Percentiles rank a stretch among this genome's conserved stretches.
These are phyloP conservation scores for Trichogramma evanescens DNA, from an alignment of 2,888 invertebrate species.

Conservation along the genomic window DNA sequence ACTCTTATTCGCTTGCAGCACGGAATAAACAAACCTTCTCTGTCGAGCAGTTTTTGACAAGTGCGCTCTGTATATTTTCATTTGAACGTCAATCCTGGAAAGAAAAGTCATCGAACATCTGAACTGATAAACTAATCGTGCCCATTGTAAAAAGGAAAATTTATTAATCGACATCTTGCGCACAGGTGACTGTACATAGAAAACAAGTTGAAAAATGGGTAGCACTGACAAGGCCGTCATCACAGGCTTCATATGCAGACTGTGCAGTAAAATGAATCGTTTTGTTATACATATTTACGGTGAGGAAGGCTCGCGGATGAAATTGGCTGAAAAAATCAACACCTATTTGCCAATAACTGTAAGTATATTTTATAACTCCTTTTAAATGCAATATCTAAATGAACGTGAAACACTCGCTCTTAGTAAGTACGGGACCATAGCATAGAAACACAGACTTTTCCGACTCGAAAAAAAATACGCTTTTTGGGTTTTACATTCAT, in stretches of 20 bases:
- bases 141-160: too few species aligned
- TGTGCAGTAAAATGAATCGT: constrained; percentile 80
- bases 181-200: too few species aligned
- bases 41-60: too few species aligned
- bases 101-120: too few species aligned
- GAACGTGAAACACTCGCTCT: background rate
- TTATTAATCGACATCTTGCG: too few species aligned
- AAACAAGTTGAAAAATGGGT: constrained; percentile 56
- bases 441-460: too few species aligned
- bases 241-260: constrained; percentile 76
- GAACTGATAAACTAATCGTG: too few species aligned
- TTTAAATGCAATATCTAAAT: background rate
- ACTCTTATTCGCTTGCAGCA: background rate
- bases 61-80: too few species aligned
- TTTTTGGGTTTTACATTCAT: too few species aligned
- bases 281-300: constrained; percentile 79
- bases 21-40: constrained; percentile 18
- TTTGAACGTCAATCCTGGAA: too few species aligned
- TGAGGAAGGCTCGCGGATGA: constrained; percentile 67
- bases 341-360: constrained; percentile 75
- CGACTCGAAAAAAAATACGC: too few species aligned
- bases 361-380: constrained; percentile 1
- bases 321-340: constrained; percentile 72
- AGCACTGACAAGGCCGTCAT: constrained; percentile 74
- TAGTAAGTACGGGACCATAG: too few species aligned